Evolutionary conservation across 1,140 invertebrate genomes (phyloP).

Genomic region (Copidosoma floridanum): DNA sequence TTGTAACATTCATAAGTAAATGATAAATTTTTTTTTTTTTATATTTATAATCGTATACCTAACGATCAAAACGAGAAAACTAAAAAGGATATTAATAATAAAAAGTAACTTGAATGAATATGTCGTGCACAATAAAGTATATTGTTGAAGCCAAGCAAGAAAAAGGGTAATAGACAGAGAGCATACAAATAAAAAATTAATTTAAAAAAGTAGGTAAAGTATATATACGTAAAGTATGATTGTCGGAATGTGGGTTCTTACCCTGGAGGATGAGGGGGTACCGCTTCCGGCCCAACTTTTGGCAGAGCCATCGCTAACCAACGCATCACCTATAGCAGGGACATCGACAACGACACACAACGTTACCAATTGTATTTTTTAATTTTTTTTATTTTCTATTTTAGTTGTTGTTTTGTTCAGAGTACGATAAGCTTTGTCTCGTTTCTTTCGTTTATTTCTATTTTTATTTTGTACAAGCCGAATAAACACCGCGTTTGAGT

Average conservation of each 20-base stretch:
- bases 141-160: conserved; percentile 55
- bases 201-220: conserved; percentile 52
- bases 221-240: conserved; percentile 54
- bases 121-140: conserved; percentile 53
- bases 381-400: conserved; percentile 13
- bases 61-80: conserved; percentile 35
- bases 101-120: conserved; percentile 35
- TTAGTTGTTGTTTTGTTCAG: too few relatives aligned
- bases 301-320: conserved; percentile 57
- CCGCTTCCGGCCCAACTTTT: conserved; percentile 58
- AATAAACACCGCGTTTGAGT: too few relatives aligned
- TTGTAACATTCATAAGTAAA: too few relatives aligned
- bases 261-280: conserved; percentile 62
- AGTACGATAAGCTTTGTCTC: too few relatives aligned
- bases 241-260: conserved; percentile 61
- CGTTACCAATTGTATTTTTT: conserved; percentile 22
- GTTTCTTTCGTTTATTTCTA: conserved; percentile 4
- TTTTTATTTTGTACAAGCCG: neutral
- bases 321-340: conserved; percentile 57
- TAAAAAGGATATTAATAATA: conserved; percentile 26
- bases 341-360: conserved; percentile 43
- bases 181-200: conserved; percentile 18
- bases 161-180: conserved; percentile 48
- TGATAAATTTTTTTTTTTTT: too few relatives aligned
- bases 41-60: conserved; percentile 36